Conservation (phyloP, 2,888 invertebrate species). For the Patella depressa region DNA sequence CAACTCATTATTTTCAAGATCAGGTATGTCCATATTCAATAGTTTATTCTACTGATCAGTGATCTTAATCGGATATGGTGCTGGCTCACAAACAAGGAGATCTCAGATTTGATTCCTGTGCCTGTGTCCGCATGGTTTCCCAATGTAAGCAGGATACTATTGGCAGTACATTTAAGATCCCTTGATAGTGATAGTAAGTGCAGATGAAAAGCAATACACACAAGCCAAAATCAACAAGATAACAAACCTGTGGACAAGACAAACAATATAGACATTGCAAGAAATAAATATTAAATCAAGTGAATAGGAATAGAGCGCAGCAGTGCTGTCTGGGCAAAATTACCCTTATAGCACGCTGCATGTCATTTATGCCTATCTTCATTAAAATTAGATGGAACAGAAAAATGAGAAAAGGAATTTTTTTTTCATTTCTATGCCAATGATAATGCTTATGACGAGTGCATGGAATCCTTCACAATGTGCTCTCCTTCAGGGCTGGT, state of each 20-base stretch:
- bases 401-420: too few species aligned
- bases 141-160: not conserved
- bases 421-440: not conserved
- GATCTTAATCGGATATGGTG: too few species aligned
- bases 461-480: not conserved
- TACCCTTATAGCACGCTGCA: too few species aligned
- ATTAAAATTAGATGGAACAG: too few species aligned
- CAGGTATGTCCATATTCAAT: constrained; percentile 21
- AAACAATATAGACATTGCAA: too few species aligned
- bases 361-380: too few species aligned
- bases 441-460: not conserved
- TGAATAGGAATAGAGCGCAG: not conserved
- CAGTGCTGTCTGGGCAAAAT: not conserved
- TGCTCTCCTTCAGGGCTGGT: not conserved
- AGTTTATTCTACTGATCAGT: too few species aligned
- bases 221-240: too few species aligned
- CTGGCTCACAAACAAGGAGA: too few species aligned
- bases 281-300: not conserved
- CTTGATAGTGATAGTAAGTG: too few species aligned
- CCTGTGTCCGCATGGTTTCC: constrained; percentile 6
- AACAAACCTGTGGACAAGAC: too few species aligned
- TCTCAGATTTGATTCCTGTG: not conserved
- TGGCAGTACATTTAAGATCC: not conserved
- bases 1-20: constrained; percentile 27
- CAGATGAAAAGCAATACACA: too few species aligned